A percentile compares a stretch with the other conserved stretches of the same genome.
phyloP scores from a whole-genome alignment of 2,113 vertebrate species.

The Sardina pilchardus region DNA sequence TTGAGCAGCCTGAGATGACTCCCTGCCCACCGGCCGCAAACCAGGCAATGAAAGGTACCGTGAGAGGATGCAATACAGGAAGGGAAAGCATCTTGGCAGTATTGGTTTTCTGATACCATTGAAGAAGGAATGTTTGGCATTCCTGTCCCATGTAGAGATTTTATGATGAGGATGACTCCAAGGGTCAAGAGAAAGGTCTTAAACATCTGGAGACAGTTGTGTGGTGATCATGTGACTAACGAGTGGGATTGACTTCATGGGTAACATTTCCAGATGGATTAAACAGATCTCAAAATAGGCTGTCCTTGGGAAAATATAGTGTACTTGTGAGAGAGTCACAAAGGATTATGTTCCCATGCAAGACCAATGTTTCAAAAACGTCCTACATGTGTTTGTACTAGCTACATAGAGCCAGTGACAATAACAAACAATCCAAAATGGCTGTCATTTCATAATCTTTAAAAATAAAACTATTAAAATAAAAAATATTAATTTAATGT shows the following conservation, averaged over 20 bases:
- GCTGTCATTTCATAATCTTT: no score
- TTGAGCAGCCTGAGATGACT: slow-evolving; percentile 63
- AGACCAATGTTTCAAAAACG: not conserved
- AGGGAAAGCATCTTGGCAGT: not conserved
- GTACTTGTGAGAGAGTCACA: no score
- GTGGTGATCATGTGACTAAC: not conserved
- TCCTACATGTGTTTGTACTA: not conserved
- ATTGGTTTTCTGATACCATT: not conserved
- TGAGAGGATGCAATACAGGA: not conserved
- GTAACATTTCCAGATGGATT: not conserved
- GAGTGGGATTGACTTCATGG: not conserved
- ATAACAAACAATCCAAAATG: no score
- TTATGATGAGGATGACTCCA: not conserved
- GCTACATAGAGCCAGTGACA: no score
- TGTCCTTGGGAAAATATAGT: not conserved
- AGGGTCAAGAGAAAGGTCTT: not conserved
- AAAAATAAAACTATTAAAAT: no score
- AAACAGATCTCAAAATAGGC: no score
- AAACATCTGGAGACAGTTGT: not conserved
- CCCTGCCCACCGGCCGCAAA: slow-evolving; percentile 62
- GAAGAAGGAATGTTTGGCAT: not conserved
- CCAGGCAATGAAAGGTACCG: slow-evolving; percentile 77
- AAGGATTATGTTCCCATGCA: not conserved
- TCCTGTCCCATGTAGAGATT: not conserved
- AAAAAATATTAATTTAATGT: no score